Base-by-base conservation (phyloP, 1,140 invertebrate genomes). In the Metaphire vulgaris region DNA sequence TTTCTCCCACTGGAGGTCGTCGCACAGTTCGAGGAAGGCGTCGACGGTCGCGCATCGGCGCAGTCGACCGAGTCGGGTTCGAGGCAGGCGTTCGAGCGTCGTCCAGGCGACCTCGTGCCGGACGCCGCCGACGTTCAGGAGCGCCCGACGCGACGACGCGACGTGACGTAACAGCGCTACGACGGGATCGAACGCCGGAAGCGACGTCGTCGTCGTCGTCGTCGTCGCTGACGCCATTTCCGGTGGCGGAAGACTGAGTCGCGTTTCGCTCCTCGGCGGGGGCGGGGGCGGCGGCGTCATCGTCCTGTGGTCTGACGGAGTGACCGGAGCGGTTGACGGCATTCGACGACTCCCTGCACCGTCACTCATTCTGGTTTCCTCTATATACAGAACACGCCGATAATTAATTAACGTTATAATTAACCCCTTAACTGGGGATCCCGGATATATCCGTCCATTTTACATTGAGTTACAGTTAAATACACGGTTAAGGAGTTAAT, bases 181-280 rank as follows among this genome's bases (percentile, higher is more conserved):
- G 91, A 88, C 98, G 98, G 87, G 98, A 98, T 88, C 98, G 98
- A 77, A 99, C 89, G 79, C 98, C 96, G 78, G 95, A 96, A 88
- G 93, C 94, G 88, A 99, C 41, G 21, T 6, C 6, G 41, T 12
- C 41, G 41, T 21, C 6, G 41, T 6, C 21, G 41, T 21, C 6
- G 6, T 56, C 6, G 6, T 6, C 21, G 41, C 6, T 56, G 21
- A 56, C 41, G 41, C 21, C 41, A 21, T 21, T 56, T 56, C 41
- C 21, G 41, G 6, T 56, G 41, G 21, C 6, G 41, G 41, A 56
- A 6, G 6, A 56, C 41, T n/a, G n/a, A n/a, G n/a, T n/a, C n/a
- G n/a, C n/a, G n/a, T n/a, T 6, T 56, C 41, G 41, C 6, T 56
- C 41, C 6, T 56, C 41, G 41, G 6, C 21, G 41, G 41, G 41